phyloP scores from a whole-genome alignment of 2,797 vertebrate species.

The Thamnophis elegans region DNA sequence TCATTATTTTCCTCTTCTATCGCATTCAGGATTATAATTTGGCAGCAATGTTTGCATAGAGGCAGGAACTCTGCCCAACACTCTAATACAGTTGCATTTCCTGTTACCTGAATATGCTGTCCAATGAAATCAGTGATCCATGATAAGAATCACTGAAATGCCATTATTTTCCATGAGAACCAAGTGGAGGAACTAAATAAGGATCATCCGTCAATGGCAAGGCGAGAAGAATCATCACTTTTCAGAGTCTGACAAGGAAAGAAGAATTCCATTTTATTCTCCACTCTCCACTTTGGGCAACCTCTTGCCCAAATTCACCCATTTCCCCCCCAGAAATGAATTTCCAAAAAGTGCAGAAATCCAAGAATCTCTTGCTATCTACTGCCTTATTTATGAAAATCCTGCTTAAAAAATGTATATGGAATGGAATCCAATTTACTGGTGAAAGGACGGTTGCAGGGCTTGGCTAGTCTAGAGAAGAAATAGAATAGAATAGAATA shows the following conservation, averaged over 20 bases:
- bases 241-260: not conserved
- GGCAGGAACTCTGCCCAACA: not conserved
- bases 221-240: not conserved
- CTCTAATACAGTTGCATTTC: not conserved
- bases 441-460: too few relatives aligned
- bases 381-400: not conserved
- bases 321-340: not conserved
- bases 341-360: not conserved
- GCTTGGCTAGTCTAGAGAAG: too few relatives aligned
- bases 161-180: not conserved
- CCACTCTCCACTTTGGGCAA: too few relatives aligned
- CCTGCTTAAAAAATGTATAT: not conserved
- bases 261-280: not conserved
- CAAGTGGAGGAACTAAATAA: not conserved
- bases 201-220: not conserved
- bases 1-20: not conserved
- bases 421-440: not conserved
- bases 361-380: not conserved
- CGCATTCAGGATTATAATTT: not conserved
- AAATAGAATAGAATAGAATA: too few relatives aligned
- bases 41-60: not conserved
- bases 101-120: not conserved
- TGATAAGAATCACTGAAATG: not conserved
- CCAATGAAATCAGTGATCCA: not conserved
- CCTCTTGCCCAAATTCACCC: not conserved